phyloP scores from a whole-genome alignment of 2,888 invertebrate species.

The Mactromeris polynyma region DNA sequence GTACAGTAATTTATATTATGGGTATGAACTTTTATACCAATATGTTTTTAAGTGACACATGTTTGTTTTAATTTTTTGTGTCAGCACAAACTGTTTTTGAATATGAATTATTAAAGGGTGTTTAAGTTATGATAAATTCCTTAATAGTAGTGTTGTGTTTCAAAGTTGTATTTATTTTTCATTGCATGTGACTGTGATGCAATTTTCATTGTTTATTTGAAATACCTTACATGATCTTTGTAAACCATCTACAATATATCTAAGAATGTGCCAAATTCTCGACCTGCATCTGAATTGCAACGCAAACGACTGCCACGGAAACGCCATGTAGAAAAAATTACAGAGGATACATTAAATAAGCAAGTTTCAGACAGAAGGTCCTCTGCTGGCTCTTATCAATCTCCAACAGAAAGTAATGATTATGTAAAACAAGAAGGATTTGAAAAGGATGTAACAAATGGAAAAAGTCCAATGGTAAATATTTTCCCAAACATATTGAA shows the following conservation, averaged over 20 bases:
- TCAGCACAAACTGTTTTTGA: too few species aligned
- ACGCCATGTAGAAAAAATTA: constrained; percentile 4
- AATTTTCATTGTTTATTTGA: background rate
- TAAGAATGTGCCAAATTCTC: background rate
- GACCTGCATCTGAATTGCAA: constrained; percentile 3
- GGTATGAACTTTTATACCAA: too few species aligned
- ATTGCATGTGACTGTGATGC: too few species aligned
- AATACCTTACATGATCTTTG: background rate
- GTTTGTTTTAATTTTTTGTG: too few species aligned
- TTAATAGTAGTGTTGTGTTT: too few species aligned
- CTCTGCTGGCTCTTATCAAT: background rate
- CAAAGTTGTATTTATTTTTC: too few species aligned
- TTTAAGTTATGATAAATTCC: too few species aligned
- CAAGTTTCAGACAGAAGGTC: background rate
- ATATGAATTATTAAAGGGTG: too few species aligned
- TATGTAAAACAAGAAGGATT: background rate
- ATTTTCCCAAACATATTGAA: background rate
- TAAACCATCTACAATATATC: background rate
- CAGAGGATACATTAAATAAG: background rate
- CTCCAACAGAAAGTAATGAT: background rate
- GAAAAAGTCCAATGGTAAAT: background rate
- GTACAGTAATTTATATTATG: too few species aligned
- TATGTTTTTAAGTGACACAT: too few species aligned
- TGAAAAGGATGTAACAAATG: background rate
- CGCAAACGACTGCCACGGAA: background rate